A percentile compares a stretch with the other conserved stretches of the same genome.
These are phyloP conservation scores for Druceiella hillmani DNA, from an alignment of 2,888 invertebrate genomes.

Conservation along the genomic window DNA sequence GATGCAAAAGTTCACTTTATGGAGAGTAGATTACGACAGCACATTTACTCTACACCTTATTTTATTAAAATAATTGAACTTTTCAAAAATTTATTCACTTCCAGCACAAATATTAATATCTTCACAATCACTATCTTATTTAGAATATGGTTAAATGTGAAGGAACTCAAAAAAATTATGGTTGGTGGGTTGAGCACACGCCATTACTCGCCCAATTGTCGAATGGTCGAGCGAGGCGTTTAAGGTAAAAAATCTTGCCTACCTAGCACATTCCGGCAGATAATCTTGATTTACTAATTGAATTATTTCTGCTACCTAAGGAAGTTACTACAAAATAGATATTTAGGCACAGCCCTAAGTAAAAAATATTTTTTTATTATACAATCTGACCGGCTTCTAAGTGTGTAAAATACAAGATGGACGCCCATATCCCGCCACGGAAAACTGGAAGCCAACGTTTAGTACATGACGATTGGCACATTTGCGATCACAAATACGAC, in stretches of 20 bases:
- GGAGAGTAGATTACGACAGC: no score
- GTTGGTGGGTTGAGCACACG: constrained; percentile 59
- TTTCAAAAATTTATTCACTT: no score
- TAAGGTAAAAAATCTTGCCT: constrained; percentile 41
- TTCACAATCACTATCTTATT: no score
- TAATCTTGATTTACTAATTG: constrained; percentile 53
- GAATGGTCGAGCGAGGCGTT: constrained; percentile 40
- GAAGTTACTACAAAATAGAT: constrained; percentile 46
- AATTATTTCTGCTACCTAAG: constrained; percentile 43
- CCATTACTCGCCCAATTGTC: constrained; percentile 58
- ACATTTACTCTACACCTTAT: no score
- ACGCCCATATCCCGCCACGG: constrained; percentile 66
- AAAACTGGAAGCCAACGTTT: no score
- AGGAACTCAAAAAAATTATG: no score
- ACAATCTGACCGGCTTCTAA: constrained; percentile 67
- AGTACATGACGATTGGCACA: no score
- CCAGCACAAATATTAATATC: no score
- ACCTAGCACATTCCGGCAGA: constrained; percentile 70
- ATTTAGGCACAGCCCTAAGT: constrained; percentile 42
- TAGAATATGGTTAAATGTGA: no score
- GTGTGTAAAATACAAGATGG: constrained; percentile 74
- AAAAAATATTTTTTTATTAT: constrained; percentile 51
- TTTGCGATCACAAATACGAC: no score
- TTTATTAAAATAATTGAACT: no score
- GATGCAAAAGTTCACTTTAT: no score